These are phyloP conservation scores for Heterotis niloticus DNA, from an alignment of 2,113 vertebrate species.

Conservation along the genomic window DNA sequence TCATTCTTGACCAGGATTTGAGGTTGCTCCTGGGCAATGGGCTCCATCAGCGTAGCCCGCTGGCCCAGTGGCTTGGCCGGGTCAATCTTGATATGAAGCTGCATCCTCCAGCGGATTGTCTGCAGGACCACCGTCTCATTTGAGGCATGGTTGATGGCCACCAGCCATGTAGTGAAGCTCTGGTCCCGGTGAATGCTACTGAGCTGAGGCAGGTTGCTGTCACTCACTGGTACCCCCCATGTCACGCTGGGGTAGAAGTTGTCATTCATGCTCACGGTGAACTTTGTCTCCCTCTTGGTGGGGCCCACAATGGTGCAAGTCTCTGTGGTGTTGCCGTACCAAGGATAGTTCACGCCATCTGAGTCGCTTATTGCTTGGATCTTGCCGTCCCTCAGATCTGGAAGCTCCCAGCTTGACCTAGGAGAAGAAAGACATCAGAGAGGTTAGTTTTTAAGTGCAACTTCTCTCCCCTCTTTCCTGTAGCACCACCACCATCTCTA, in stretches of 20 bases:
- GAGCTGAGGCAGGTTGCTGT: conserved; percentile 73
- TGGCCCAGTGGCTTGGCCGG: conserved; percentile 70
- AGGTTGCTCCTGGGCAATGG: conserved; percentile 73
- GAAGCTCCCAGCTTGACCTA: conserved; percentile 86
- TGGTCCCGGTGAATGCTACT: conserved; percentile 78
- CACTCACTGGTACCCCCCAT: conserved; percentile 77
- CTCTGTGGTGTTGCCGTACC: conserved; percentile 83
- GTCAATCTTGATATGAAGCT: conserved; percentile 72
- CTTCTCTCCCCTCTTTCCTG: neutral
- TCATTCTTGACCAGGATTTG: conserved; percentile 75
- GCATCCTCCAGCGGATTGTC: conserved; percentile 81
- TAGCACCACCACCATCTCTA: neutral
- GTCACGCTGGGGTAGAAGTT: conserved; percentile 87
- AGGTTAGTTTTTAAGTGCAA: neutral
- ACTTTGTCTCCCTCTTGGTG: conserved; percentile 72
- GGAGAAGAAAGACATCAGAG: conserved; percentile 19
- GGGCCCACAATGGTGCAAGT: conserved; percentile 79
- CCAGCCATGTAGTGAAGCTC: conserved; percentile 84
- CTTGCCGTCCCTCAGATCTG: conserved; percentile 70
- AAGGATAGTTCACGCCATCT: conserved; percentile 79
- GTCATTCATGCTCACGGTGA: conserved; percentile 83
- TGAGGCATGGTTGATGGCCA: conserved; percentile 72
- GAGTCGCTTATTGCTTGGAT: conserved; percentile 82
- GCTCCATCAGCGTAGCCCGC: conserved; percentile 73
- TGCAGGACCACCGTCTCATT: conserved; percentile 71